These are phyloP conservation scores for Heteromormyrus szaboi DNA, from an alignment of 2,797 vertebrate genomes.

Conservation along the genomic window DNA sequence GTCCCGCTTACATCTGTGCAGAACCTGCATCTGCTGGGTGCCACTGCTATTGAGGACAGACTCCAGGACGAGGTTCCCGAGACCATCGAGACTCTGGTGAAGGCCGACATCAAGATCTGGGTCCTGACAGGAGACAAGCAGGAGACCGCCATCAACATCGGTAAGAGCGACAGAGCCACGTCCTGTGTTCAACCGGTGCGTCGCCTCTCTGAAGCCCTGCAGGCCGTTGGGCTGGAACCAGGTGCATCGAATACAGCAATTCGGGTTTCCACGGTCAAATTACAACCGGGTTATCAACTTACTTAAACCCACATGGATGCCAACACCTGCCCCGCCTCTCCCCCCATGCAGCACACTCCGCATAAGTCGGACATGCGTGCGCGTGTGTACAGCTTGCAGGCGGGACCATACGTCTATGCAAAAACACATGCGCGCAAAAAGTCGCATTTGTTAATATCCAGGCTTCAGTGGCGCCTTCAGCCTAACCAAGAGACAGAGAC, in stretches of 20 bases:
- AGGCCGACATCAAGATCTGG: slow-evolving; percentile 98
- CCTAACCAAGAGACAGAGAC: not conserved
- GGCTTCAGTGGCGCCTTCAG: not conserved
- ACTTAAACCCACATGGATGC: slow-evolving; percentile 34
- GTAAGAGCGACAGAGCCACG: slow-evolving; percentile 52
- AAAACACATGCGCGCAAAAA: not conserved
- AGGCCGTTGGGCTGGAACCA: not conserved
- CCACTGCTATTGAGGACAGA: slow-evolving; percentile 95
- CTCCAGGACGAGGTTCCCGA: slow-evolving; percentile 96
- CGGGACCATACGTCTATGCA: not conserved
- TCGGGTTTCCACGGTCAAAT: not conserved
- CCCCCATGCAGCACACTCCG: slow-evolving; percentile 40
- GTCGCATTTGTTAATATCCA: not conserved
- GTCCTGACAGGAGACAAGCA: slow-evolving; percentile 98
- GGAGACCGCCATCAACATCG: slow-evolving; percentile 97
- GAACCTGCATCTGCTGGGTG: slow-evolving; percentile 94
- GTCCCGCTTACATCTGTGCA: slow-evolving; percentile 41
- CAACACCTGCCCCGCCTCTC: slow-evolving; percentile 44
- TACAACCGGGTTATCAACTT: not conserved
- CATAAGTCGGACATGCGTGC: not conserved
- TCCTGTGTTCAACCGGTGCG: not conserved
- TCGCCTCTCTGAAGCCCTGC: slow-evolving; percentile 17
- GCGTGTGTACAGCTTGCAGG: not conserved
- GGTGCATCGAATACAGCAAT: not conserved
- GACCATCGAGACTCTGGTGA: slow-evolving; percentile 95